Conservation (phyloP, 2,888 invertebrate genomes). For the Sacculina carcini region DNA sequence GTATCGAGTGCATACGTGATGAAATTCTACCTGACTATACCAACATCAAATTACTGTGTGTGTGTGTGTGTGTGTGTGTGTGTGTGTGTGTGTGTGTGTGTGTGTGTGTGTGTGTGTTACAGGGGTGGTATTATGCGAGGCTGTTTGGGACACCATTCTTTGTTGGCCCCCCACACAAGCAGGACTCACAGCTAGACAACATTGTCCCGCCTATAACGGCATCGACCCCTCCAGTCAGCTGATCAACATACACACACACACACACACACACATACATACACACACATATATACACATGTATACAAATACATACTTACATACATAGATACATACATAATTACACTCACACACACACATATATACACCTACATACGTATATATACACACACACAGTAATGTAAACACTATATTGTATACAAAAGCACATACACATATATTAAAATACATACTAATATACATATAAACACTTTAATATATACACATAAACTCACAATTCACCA, state of each 20-base stretch:
- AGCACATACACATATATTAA: not conserved
- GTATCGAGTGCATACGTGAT: too few relatives aligned
- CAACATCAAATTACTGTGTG: too few relatives aligned
- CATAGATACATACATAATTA: not conserved
- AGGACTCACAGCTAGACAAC: slow-evolving; percentile 8
- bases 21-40: too few relatives aligned
- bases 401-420: not conserved
- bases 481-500: too few relatives aligned
- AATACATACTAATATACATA: not conserved
- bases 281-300: not conserved
- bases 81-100: too few relatives aligned
- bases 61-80: too few relatives aligned
- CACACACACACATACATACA: not conserved
- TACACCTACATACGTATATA: not conserved
- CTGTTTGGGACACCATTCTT: slow-evolving; percentile 14
- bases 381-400: not conserved
- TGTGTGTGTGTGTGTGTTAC: too few relatives aligned
- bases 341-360: not conserved
- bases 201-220: slow-evolving; percentile 28
- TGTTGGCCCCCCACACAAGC: slow-evolving; percentile 14
- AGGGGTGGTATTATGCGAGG: slow-evolving; percentile 14
- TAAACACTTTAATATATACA: not conserved
- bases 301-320: not conserved
- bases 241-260: not conserved
- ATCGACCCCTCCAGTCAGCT: slow-evolving; percentile 47